phyloP scores from a whole-genome alignment of 2,888 invertebrate species.

The Diarsia brunnea region DNA sequence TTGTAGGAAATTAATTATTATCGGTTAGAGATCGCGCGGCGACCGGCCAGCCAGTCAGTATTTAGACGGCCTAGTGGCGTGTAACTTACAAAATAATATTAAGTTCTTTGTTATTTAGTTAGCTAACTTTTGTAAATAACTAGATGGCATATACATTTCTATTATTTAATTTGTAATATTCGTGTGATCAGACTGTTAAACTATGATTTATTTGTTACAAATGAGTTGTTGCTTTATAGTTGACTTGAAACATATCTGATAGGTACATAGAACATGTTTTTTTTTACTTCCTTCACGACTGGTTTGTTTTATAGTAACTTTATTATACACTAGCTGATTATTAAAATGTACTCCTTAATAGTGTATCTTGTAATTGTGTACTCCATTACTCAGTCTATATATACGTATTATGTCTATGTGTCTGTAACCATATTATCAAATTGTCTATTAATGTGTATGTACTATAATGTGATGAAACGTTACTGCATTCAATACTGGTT shows the following conservation, averaged over 20 bases:
- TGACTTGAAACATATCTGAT: constrained; percentile 87
- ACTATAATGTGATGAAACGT: constrained; percentile 87
- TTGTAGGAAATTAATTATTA: constrained; percentile 72
- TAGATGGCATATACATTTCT: constrained; percentile 88
- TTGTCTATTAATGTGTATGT: constrained; percentile 83
- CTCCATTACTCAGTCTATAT: constrained; percentile 79
- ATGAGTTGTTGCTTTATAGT: constrained; percentile 88
- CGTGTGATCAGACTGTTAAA: constrained; percentile 90
- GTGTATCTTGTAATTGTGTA: constrained; percentile 77
- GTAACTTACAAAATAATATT: constrained; percentile 85
- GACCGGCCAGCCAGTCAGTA: constrained; percentile 85
- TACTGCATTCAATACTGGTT: constrained; percentile 89
- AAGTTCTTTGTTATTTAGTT: constrained; percentile 90
- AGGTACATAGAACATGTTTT: constrained; percentile 76
- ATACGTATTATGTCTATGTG: constrained; percentile 82
- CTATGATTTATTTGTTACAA: constrained; percentile 90
- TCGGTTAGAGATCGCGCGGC: constrained; percentile 76
- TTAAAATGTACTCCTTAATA: constrained; percentile 77
- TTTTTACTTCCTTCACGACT: constrained; percentile 77
- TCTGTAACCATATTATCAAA: constrained; percentile 85
- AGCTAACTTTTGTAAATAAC: constrained; percentile 90
- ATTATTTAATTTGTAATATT: constrained; percentile 90
- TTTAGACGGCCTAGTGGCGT: constrained; percentile 84
- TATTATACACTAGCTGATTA: constrained; percentile 73
- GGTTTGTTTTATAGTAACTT: constrained; percentile 77